Conservation (phyloP, 64 coral and sea anemone genomes). For the Stichodactyla mertensii region DNA sequence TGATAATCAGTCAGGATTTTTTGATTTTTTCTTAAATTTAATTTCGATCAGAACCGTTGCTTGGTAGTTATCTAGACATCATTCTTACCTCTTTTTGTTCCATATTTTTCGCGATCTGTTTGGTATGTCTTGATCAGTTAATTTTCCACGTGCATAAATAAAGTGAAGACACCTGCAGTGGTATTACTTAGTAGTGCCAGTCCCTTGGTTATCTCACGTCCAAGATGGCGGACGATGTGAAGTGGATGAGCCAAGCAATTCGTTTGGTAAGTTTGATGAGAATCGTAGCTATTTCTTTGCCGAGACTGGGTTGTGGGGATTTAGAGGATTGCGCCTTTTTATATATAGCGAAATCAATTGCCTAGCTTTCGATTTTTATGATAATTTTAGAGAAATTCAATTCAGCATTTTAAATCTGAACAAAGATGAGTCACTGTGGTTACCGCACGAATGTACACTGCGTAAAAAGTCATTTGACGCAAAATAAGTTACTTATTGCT, state of each 20-base stretch:
- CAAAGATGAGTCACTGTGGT: too few species aligned
- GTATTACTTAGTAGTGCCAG: neutral
- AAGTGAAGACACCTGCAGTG: neutral
- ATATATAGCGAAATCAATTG: too few species aligned
- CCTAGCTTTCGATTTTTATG: too few species aligned
- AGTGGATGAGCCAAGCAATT: constrained; percentile 44
- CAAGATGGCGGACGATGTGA: constrained; percentile 50
- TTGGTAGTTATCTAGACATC: neutral
- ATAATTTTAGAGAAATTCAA: too few species aligned
- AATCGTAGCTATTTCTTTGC: neutral
- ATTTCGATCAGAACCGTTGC: too few species aligned
- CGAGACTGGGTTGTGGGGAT: neutral
- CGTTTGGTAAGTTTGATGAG: constrained; percentile 26
- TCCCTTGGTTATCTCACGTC: neutral
- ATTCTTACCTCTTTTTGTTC: neutral
- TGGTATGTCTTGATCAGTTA: neutral
- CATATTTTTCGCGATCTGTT: neutral
- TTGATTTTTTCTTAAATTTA: too few species aligned
- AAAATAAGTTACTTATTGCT: too few species aligned
- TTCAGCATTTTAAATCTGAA: too few species aligned
- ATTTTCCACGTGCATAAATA: neutral
- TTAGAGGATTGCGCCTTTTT: too few species aligned
- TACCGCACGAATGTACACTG: too few species aligned
- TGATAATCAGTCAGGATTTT: too few species aligned
- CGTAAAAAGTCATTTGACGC: too few species aligned